Evolutionary conservation across 2,888 invertebrate genomes (phyloP), one percentile per base, ranked within the genome.

Genomic region (Drosophila meridiana): DNA sequence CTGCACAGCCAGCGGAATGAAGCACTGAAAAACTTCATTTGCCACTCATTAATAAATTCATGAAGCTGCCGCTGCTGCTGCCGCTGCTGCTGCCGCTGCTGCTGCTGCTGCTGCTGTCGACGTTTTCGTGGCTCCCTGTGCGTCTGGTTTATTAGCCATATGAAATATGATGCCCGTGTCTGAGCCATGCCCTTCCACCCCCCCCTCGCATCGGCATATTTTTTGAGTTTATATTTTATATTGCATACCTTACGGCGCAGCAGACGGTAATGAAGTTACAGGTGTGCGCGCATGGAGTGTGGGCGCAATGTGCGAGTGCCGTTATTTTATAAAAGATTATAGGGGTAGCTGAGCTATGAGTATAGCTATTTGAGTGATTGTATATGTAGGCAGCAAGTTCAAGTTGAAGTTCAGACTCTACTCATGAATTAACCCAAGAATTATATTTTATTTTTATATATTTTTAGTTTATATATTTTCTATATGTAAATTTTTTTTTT

Each of bases 11-110:
- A 20, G 30, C 28, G 30, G 20, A 43, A 30, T 20, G 45, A 34
- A 43, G 36, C 38, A 52, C 63, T 77, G 73, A 70, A 76, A 89
- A 91, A 89, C 85, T 91, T 91, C 85, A 92, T 92, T 91, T 91
- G 84, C 81, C 75, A 76, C 89, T 91, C 90, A 92, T 91, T 92
- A 91, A 91, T 91, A 91, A 89, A 90, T 91, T 92, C 87, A 92
- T 91, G 83, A 66, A 76, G 73, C 76, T 76, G 47, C 28, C 13
- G 73, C 73, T 72, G 72, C 76, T 72, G 69, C 50, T 62, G 52
- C 13, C 2, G 38, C 43, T 9, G 45, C 45, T 45, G 5, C 45
- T 45, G 70, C 75, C n/a, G 52, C 13, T 4, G 38, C 43, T 9
- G 45, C 45, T 45, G 6, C 45, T 45, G 70, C 75, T 72, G 73